Conservation (phyloP, 1,140 invertebrate species). For the Matsumurasca onukii region DNA sequence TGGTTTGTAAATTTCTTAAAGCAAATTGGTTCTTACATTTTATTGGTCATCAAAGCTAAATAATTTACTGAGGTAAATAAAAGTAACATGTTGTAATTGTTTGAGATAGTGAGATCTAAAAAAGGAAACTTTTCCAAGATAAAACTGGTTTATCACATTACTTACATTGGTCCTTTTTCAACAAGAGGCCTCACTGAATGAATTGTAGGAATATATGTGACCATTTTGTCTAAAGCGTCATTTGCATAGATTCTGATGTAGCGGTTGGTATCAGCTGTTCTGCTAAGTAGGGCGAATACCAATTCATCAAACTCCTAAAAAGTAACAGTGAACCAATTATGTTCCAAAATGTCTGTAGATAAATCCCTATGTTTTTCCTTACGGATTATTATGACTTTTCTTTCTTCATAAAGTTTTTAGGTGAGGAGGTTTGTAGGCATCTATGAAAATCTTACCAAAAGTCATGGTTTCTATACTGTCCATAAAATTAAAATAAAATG, state of each 20-base stretch:
- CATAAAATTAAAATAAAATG: too few relatives aligned
- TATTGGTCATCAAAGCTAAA: too few relatives aligned
- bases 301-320: conserved; percentile 62
- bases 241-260: conserved; percentile 67
- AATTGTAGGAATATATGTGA: conserved; percentile 53
- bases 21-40: too few relatives aligned
- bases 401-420: not conserved
- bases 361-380: not conserved
- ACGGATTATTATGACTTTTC: not conserved
- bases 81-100: too few relatives aligned
- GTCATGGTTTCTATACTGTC: too few relatives aligned
- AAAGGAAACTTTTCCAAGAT: not conserved
- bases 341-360: not conserved
- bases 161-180: conserved; percentile 43
- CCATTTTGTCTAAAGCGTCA: conserved; percentile 57
- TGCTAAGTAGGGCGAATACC: conserved; percentile 56
- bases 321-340: conserved; percentile 3
- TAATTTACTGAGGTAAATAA: too few relatives aligned
- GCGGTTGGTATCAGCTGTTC: conserved; percentile 62
- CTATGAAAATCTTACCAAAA: too few relatives aligned
- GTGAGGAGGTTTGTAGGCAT: not conserved
- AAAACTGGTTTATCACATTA: not conserved
- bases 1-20: too few relatives aligned
- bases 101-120: too few relatives aligned
- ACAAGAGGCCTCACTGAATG: conserved; percentile 46